These are phyloP conservation scores for Pocillopora verrucosa DNA, from an alignment of 64 coral and sea anemone genomes.

Conservation along the genomic window DNA sequence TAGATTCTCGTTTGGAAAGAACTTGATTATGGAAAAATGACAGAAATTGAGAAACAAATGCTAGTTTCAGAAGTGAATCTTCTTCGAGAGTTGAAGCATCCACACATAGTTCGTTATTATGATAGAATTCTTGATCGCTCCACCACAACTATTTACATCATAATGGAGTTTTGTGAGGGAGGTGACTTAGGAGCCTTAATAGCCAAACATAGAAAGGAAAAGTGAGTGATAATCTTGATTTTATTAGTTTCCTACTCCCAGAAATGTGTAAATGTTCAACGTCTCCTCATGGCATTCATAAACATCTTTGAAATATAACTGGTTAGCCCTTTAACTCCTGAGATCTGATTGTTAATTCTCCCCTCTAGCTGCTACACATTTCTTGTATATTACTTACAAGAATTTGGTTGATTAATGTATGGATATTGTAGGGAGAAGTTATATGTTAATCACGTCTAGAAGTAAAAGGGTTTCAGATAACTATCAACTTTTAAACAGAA, in stretches of 20 bases:
- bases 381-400: too few relatives aligned
- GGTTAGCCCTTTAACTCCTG: too few relatives aligned
- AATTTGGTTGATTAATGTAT: too few relatives aligned
- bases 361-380: too few relatives aligned
- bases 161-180: slow-evolving; percentile 97
- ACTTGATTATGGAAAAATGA: slow-evolving; percentile 96
- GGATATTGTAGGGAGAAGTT: too few relatives aligned
- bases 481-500: too few relatives aligned
- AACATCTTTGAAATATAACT: too few relatives aligned
- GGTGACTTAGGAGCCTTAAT: slow-evolving; percentile 92
- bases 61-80: slow-evolving; percentile 99
- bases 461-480: background rate
- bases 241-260: too few relatives aligned
- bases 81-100: slow-evolving; percentile 92
- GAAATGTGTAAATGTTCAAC: too few relatives aligned
- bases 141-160: slow-evolving; percentile 97
- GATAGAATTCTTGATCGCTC: slow-evolving; percentile 94
- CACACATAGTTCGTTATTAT: slow-evolving; percentile 94
- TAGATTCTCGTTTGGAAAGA: slow-evolving; percentile 98
- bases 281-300: too few relatives aligned
- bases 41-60: slow-evolving; percentile 94
- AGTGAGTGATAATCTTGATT: slow-evolving; percentile 53
- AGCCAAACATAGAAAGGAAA: slow-evolving; percentile 87
- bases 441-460: too few relatives aligned
- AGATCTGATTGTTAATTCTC: too few relatives aligned